Evolutionary conservation across 2,113 vertebrate genomes (phyloP), one percentile per base, ranked within the genome.

Genomic region (Mesocricetus auratus): DNA sequence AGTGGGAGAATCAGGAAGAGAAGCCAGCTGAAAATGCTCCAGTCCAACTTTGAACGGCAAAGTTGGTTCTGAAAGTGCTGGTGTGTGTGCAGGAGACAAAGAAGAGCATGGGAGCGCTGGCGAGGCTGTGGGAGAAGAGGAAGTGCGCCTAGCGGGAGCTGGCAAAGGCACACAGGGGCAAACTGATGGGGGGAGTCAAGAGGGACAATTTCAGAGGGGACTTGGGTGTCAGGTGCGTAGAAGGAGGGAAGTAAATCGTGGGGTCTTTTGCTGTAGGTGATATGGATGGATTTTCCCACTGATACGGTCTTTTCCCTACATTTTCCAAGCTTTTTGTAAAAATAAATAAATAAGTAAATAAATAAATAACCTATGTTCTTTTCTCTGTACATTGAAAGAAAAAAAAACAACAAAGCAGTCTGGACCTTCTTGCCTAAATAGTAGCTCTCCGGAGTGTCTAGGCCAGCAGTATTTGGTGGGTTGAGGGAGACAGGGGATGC

Each of bases 391-490:
- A 15, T 62, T 45, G n/a, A 77, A 82, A 71, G 45, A 71, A 39
- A 56, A 62, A 53, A 88, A 62, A 45, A 19, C 47, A 68, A n/a
- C 50, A 66, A 13, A 92, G 47, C n/a, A 86, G 69, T 75, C 81
- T 91, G 58, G 22, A 91, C 91, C 94, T 95, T 93, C 53, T 89
- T n/a, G 75, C 36, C 31, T 53, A 85, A 92, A 89, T 36, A 89
- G 53, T 10, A 83, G 36, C 45, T 83, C 36, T 21, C 16, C 8
- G 78, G 56, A 42, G 6, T 50, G 62, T 93, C 42, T 56, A 33
- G 16, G 66, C 53, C 50, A 90, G 64, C 42, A 6, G 10, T 10
- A 29, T 60, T 90, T n/a, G n/a, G 15, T 74, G 33, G 47, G 71
- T 45, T 10, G 22, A 16, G 53, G 62, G 42, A 64, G 45, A 39